Percentiles rank a stretch among this genome's conserved stretches.
Evolutionary conservation across 2,888 invertebrate genomes (phyloP).

Genomic region (Orthosia gracilis): DNA sequence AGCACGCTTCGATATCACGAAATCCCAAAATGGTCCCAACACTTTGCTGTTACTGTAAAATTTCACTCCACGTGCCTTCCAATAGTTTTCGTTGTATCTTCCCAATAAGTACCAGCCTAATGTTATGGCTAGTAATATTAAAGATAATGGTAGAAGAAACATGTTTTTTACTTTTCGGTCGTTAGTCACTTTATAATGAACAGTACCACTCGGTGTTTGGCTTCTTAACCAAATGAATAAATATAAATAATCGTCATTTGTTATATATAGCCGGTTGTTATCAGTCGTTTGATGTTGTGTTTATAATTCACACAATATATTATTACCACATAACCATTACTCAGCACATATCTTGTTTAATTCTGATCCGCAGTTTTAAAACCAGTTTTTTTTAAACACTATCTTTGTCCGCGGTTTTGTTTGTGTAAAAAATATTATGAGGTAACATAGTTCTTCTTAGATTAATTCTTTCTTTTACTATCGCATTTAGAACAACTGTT

Average conservation of each 20-base stretch:
- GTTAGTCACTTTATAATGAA: not conserved
- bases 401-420: no score
- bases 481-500: not conserved
- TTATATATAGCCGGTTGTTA: conserved; percentile 27
- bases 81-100: conserved; percentile 72
- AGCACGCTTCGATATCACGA: conserved; percentile 24
- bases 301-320: no score
- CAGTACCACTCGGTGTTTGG: not conserved
- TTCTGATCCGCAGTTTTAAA: no score
- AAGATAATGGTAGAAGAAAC: conserved; percentile 41
- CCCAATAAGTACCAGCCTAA: conserved; percentile 37
- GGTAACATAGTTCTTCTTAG: not conserved
- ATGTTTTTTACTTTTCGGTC: conserved; percentile 5
- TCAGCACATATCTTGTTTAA: conserved; percentile 2
- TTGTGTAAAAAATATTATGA: no score
- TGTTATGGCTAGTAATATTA: conserved; percentile 10
- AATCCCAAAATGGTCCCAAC: conserved; percentile 69
- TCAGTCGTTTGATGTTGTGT: conserved; percentile 11
- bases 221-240: conserved; percentile 9
- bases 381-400: no score
- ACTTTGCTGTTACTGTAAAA: conserved; percentile 52
- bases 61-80: conserved; percentile 71
- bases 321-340: conserved; percentile 6
- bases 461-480: not conserved
- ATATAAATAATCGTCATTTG: not conserved